Evolutionary conservation across 2,888 invertebrate genomes (phyloP).

Genomic region (Sepioteuthis lessoniana): DNA sequence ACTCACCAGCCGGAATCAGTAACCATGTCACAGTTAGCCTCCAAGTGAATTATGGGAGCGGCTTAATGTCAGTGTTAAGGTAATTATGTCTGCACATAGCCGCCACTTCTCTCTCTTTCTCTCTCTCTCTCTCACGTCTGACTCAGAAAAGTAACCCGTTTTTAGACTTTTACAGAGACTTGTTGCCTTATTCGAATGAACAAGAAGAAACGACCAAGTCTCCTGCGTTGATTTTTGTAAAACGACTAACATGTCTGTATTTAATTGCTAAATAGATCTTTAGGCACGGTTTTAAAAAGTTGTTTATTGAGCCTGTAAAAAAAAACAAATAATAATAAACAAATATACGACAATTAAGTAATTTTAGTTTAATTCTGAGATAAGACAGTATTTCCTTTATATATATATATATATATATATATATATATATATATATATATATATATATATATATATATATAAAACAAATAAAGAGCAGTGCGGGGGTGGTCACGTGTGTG

Average conservation of each 20-base stretch:
- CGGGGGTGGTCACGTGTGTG: too few species aligned
- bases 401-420: too few species aligned
- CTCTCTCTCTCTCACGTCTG: background rate
- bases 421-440: too few species aligned
- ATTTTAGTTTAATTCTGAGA: background rate
- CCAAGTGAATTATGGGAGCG: background rate
- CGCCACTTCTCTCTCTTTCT: background rate
- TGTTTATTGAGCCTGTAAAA: background rate
- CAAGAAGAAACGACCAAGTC: too few species aligned
- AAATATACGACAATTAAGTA: background rate
- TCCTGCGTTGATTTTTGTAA: too few species aligned
- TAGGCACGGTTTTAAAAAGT: too few species aligned
- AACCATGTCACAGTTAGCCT: background rate
- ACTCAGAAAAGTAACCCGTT: background rate
- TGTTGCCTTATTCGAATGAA: too few species aligned
- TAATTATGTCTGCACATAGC: background rate
- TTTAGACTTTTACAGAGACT: too few species aligned
- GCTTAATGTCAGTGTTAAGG: slow-evolving; percentile 13
- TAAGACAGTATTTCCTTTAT: background rate
- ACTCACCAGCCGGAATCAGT: background rate
- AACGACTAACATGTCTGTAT: too few species aligned
- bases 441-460: too few species aligned
- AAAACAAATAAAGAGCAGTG: too few species aligned
- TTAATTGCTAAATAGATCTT: too few species aligned
- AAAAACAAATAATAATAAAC: background rate